A percentile compares a stretch with the other conserved stretches of the same genome.
Evolutionary conservation across 2,113 vertebrate genomes (phyloP).

Genomic region (Gasterosteus aculeatus): DNA sequence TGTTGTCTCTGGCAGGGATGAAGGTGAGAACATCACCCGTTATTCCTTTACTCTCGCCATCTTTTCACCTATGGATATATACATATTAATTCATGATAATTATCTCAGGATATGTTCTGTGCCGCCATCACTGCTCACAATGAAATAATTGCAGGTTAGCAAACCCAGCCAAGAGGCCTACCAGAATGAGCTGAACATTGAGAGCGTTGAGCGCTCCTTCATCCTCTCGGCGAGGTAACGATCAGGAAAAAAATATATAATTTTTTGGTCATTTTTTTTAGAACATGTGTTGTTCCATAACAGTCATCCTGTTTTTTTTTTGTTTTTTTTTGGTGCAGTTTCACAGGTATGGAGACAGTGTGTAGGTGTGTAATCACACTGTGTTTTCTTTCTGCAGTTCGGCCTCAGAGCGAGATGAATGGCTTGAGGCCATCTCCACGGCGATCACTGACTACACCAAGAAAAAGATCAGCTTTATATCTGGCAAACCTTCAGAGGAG

Average conservation of each 20-base stretch:
- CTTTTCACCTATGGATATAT: neutral
- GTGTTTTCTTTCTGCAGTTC: conserved; percentile 81
- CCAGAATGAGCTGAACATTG: conserved; percentile 97
- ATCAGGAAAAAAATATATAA: conserved; percentile 10
- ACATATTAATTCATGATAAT: neutral
- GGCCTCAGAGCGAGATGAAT: conserved; percentile 92
- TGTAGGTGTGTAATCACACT: neutral
- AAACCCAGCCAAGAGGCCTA: conserved; percentile 95
- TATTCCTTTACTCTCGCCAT: neutral
- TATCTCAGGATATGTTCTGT: neutral
- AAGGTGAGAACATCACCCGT: conserved; percentile 82
- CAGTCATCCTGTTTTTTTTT: neutral
- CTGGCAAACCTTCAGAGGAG: conserved; percentile 87
- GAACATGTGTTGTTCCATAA: neutral
- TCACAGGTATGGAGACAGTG: neutral
- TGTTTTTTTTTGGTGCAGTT: neutral
- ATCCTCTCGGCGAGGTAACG: conserved; percentile 94
- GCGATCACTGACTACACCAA: conserved; percentile 92
- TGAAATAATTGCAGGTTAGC: conserved; percentile 85
- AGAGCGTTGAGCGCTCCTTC: conserved; percentile 98
- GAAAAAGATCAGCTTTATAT: conserved; percentile 93
- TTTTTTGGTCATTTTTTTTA: neutral
- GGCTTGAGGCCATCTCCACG: conserved; percentile 92
- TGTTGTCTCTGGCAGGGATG: conserved; percentile 94
- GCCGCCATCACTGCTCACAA: conserved; percentile 1